Conservation (phyloP, 2,113 vertebrate genomes). For the Callipepla squamata region DNA sequence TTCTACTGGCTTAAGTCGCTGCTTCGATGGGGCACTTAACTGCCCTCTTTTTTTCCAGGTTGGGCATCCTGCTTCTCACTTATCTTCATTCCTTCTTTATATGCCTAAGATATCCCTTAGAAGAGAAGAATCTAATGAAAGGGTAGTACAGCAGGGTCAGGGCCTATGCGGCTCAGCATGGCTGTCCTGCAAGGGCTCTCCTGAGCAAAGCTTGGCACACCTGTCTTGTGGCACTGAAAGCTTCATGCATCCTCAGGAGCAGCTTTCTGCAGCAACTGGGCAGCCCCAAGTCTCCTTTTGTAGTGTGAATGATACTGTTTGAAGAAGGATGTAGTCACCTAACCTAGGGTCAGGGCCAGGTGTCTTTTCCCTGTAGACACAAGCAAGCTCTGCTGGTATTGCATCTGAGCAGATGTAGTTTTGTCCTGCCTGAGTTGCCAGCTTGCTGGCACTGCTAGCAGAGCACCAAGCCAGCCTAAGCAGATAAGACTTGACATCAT, state of each 20-base stretch:
- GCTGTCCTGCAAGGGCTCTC: too few relatives aligned
- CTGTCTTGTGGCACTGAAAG: background rate
- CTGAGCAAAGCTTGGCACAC: background rate
- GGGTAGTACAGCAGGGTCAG: background rate
- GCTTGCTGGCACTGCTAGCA: background rate
- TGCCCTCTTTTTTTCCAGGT: background rate
- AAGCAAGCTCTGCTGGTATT: background rate
- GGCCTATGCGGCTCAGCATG: background rate
- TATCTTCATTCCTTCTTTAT: background rate
- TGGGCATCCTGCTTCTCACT: background rate
- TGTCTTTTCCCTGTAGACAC: background rate
- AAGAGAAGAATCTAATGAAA: background rate
- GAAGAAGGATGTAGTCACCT: background rate
- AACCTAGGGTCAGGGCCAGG: accelerated
- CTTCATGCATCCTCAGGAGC: background rate
- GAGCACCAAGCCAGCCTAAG: background rate
- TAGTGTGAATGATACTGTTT: background rate
- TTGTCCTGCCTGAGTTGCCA: background rate
- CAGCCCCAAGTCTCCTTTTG: background rate
- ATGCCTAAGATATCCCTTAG: background rate
- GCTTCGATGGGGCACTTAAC: background rate
- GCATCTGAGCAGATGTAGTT: background rate
- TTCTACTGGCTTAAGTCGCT: background rate
- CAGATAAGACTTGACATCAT: background rate
- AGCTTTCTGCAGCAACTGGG: background rate